Evolutionary conservation across 2,888 invertebrate genomes (phyloP).

Genomic region (Lysandra bellargus): DNA sequence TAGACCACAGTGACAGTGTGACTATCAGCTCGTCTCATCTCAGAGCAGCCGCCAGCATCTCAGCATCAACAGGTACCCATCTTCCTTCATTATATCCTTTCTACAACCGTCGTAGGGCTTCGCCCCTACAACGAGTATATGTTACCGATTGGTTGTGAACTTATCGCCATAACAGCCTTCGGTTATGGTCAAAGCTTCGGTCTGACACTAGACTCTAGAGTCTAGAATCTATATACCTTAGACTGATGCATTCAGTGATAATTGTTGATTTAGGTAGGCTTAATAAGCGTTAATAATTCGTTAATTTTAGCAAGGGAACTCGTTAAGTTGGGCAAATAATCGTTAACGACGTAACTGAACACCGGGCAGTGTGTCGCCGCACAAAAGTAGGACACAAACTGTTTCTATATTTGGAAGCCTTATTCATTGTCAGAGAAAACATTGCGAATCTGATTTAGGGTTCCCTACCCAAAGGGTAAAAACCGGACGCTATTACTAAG

Average conservation of each 20-base stretch:
- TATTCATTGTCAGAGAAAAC: not conserved
- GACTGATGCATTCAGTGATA: not conserved
- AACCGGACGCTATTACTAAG: too few relatives aligned
- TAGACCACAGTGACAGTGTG: too few relatives aligned
- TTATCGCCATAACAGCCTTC: too few relatives aligned
- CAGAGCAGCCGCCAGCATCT: too few relatives aligned
- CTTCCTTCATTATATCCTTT: too few relatives aligned
- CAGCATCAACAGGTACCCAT: too few relatives aligned
- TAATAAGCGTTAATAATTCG: not conserved
- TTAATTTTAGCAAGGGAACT: not conserved
- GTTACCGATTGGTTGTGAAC: too few relatives aligned
- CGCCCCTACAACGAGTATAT: too few relatives aligned
- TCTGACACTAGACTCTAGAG: not conserved
- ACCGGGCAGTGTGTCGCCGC: not conserved
- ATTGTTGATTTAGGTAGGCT: not conserved
- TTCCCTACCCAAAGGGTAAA: too few relatives aligned
- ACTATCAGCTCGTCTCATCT: too few relatives aligned
- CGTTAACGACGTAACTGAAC: conserved; percentile 6
- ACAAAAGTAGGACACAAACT: not conserved
- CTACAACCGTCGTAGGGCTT: too few relatives aligned
- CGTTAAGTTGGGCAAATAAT: conserved; percentile 19
- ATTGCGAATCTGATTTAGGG: not conserved
- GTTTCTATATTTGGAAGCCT: conserved; percentile 13
- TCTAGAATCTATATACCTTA: not conserved
- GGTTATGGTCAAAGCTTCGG: too few relatives aligned